Percentiles rank a stretch among this genome's conserved stretches.
These are phyloP conservation scores for Creontiades dilutus DNA, from an alignment of 2,888 invertebrate genomes.

Conservation along the genomic window DNA sequence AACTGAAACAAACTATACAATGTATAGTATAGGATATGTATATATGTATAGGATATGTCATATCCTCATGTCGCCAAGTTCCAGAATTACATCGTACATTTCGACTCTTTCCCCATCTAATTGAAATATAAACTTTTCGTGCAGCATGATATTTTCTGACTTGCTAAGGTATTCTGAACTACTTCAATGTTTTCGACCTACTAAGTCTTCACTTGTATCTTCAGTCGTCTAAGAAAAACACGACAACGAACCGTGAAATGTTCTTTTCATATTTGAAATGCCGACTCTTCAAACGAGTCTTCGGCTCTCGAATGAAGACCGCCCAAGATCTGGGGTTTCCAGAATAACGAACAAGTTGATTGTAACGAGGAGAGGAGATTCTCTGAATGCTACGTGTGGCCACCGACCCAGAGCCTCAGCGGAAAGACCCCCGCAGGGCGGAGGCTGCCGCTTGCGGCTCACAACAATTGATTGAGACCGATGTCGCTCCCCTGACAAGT, in stretches of 20 bases:
- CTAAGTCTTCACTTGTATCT: too few species aligned
- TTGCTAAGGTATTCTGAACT: too few species aligned
- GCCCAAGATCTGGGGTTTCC: background rate
- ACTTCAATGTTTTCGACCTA: too few species aligned
- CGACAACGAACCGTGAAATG: constrained; percentile 7
- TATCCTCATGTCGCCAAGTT: too few species aligned
- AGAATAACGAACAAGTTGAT: constrained; percentile 4
- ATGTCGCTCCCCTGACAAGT: constrained; percentile 52
- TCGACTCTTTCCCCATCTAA: too few species aligned
- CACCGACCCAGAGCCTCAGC: background rate
- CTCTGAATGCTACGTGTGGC: constrained; percentile 6
- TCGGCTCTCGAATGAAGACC: background rate
- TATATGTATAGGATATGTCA: too few species aligned
- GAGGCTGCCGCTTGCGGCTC: constrained; percentile 33
- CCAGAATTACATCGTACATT: too few species aligned
- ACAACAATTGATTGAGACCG: constrained; percentile 63
- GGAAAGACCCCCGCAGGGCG: background rate
- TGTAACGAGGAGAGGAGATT: background rate
- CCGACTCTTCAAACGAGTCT: background rate
- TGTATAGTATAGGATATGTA: too few species aligned
- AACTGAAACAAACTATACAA: too few species aligned
- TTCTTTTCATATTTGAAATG: background rate
- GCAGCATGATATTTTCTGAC: too few species aligned
- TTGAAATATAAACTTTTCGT: too few species aligned
- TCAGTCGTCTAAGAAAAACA: background rate